Conservation (phyloP, 2,797 vertebrate species). For the Luscinia luscinia region DNA sequence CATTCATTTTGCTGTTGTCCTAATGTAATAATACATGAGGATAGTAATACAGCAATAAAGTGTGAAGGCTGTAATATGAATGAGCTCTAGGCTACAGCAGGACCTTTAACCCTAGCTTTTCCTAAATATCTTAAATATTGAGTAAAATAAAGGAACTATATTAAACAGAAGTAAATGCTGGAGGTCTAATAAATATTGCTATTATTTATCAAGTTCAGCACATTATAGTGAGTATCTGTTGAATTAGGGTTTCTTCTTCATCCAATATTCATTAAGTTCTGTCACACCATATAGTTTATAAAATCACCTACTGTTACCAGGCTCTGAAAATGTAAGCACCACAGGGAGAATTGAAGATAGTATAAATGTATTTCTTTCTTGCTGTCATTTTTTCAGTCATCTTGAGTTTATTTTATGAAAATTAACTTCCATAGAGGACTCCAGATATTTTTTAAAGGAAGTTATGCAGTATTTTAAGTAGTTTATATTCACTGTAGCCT, state of each 20-base stretch:
- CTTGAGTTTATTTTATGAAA: slow-evolving; percentile 5
- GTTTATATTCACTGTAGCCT: background rate
- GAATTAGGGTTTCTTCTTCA: background rate
- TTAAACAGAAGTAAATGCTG: background rate
- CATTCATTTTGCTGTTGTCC: background rate
- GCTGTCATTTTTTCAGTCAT: background rate
- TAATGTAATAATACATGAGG: background rate
- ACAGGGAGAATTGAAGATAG: background rate
- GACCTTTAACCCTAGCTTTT: background rate
- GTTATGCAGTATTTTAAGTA: background rate
- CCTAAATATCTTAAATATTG: background rate
- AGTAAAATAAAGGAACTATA: background rate
- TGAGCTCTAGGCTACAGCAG: background rate
- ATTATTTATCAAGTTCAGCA: background rate
- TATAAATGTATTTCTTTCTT: slow-evolving; percentile 21
- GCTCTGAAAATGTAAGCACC: slow-evolving; percentile 1
- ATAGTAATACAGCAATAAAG: background rate
- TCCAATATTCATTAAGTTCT: slow-evolving; percentile 46
- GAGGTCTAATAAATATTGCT: background rate
- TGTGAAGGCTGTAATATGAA: background rate
- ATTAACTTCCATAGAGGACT: background rate
- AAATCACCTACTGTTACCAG: slow-evolving; percentile 39
- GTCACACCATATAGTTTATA: slow-evolving; percentile 40
- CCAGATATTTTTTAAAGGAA: background rate
- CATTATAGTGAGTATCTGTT: background rate